These are phyloP conservation scores for Scophthalmus maximus DNA, from an alignment of 2,113 vertebrate genomes.

Conservation along the genomic window DNA sequence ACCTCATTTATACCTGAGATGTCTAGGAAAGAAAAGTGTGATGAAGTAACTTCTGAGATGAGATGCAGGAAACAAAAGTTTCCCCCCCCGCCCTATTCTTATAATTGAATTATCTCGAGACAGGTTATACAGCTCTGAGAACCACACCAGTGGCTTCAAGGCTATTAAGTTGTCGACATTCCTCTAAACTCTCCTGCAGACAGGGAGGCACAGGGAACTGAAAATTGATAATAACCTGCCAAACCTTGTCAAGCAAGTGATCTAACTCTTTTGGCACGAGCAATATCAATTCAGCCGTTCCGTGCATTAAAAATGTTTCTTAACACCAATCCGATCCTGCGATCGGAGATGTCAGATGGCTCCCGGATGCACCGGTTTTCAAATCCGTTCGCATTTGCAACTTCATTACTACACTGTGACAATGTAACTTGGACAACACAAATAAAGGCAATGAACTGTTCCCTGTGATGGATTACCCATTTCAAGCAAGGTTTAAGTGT, in stretches of 20 bases:
- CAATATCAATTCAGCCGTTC: background rate
- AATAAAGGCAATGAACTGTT: constrained; percentile 51
- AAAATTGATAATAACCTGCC: constrained; percentile 43
- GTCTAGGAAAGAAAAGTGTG: too few relatives aligned
- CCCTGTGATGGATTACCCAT: constrained; percentile 54
- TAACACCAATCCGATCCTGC: constrained; percentile 8
- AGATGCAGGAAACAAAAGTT: too few relatives aligned
- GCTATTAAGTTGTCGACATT: constrained; percentile 57
- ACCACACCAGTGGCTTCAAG: constrained; percentile 17
- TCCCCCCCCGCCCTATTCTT: too few relatives aligned
- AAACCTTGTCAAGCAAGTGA: constrained; percentile 16
- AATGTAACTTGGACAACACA: constrained; percentile 19
- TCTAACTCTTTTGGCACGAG: constrained; percentile 34
- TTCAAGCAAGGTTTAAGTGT: constrained; percentile 52
- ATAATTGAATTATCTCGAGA: too few relatives aligned
- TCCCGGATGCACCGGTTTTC: constrained; percentile 13
- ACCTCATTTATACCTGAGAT: too few relatives aligned
- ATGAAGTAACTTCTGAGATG: too few relatives aligned
- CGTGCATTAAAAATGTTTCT: background rate
- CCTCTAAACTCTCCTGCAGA: constrained; percentile 34
- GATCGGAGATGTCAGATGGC: constrained; percentile 2
- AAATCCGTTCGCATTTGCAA: background rate
- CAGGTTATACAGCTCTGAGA: background rate
- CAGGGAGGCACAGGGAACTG: constrained; percentile 5
- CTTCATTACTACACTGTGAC: constrained; percentile 4